phyloP scores from a whole-genome alignment of 2,113 vertebrate genomes.

The Gavia stellata region DNA sequence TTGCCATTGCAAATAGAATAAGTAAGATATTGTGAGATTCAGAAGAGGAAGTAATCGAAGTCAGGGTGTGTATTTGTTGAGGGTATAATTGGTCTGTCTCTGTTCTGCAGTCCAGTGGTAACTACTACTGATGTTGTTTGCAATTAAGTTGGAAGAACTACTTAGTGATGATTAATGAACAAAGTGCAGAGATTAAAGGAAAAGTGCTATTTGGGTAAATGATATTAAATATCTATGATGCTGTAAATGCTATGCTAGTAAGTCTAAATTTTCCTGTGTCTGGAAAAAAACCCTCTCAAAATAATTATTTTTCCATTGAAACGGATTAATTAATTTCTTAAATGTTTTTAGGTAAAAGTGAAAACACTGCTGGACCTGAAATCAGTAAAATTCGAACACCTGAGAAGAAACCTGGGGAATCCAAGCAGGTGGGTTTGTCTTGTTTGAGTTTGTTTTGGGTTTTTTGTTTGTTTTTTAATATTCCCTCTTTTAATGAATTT shows the following conservation, averaged over 20 bases:
- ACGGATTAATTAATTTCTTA: background rate
- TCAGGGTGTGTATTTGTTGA: background rate
- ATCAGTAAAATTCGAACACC: constrained; percentile 89
- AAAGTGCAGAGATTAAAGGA: background rate
- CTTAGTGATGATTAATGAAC: background rate
- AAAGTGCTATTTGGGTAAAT: background rate
- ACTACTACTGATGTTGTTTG: background rate
- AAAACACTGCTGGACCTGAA: constrained; percentile 84
- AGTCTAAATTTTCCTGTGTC: background rate
- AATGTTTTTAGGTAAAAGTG: constrained; percentile 85
- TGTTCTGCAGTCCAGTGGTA: background rate
- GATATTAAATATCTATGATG: background rate
- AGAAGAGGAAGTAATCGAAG: background rate
- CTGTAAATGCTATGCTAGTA: background rate
- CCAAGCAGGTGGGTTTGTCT: constrained; percentile 76
- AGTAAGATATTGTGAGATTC: background rate
- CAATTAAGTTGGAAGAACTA: background rate
- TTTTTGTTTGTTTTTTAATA: background rate
- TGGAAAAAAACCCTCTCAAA: background rate
- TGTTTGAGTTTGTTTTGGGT: background rate
- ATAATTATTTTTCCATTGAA: background rate
- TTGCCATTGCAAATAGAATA: background rate
- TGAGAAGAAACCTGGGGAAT: constrained; percentile 86
- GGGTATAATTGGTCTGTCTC: background rate
- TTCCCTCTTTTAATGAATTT: background rate